Evolutionary conservation across 2,797 vertebrate genomes (phyloP), one percentile per base, ranked within the genome.

Genomic region (Coccyzus lansbergi): DNA sequence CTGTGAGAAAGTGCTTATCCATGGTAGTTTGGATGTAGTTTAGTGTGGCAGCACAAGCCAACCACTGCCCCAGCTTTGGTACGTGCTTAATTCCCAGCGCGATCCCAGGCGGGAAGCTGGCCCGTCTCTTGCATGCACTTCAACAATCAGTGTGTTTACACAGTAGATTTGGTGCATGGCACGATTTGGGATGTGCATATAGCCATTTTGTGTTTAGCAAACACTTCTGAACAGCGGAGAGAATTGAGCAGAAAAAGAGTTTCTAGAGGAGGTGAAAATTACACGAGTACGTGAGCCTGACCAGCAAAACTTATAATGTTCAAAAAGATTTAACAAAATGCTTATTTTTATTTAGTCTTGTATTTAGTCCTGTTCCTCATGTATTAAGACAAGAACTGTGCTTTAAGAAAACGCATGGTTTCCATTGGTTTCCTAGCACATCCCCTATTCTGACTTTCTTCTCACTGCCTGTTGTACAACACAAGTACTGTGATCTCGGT

Each of bases 41-140:
- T 49, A 56, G 36, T 6, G 19, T 24, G 59, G 55, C 15, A 75
- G 40, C 51, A 12, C 0, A 7, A 88, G 51, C 78, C 60, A 56
- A 68, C 34, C 0, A 15, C 56, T 71, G 53, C 51, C 86, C 71
- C 38, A 13, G 1, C 28, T 28, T 36, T 2, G 16, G 70, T 1
- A 64, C 22, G n/a, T 0, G 0, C 36, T 62, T n/a, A 31, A 53
- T 58, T 64, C 53, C 52, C 0, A 0, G 12, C 3, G 0, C 2
- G 7, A 63, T 80, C 21, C 84, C 1, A 1, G 44, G 7, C 1
- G 28, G 65, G 79, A 51, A 10, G 2, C 0, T 69, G 86, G 46
- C 15, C 1, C 2, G 6, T 15, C 36, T 52, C 26, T 21, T 40
- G 11, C 16, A 2, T 14, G 5, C 31, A 7, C 38, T 20, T 25